Evolutionary conservation across 2,888 invertebrate species (phyloP).

Genomic region (Eledone cirrhosa): DNA sequence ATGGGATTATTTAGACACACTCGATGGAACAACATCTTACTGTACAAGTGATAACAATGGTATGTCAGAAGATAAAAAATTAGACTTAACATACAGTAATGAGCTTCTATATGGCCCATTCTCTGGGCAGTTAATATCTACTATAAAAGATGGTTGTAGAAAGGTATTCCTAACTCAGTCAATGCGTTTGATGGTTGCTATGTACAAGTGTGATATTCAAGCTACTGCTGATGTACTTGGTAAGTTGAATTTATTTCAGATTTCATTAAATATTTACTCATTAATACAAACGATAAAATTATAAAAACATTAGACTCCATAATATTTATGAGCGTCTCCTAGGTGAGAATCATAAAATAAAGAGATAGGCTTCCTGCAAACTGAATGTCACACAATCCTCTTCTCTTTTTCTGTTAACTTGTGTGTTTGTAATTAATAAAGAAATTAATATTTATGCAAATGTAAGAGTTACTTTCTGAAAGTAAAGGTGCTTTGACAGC

Average conservation of each 20-base stretch:
- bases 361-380: too few species aligned
- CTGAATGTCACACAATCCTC: too few species aligned
- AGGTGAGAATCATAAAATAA: too few species aligned
- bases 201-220: constrained; percentile 86
- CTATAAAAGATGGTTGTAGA: constrained; percentile 86
- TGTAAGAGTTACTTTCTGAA: too few species aligned
- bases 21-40: background rate
- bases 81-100: background rate
- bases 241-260: constrained; percentile 65
- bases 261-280: background rate
- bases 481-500: too few species aligned
- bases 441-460: too few species aligned
- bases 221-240: constrained; percentile 89
- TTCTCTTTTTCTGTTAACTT: too few species aligned
- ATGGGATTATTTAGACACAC: constrained; percentile 71
- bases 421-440: too few species aligned
- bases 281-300: background rate
- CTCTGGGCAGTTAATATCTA: constrained; percentile 89
- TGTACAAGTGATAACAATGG: constrained; percentile 11
- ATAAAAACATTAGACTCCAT: background rate
- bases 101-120: constrained; percentile 59
- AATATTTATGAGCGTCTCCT: too few species aligned
- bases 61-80: background rate
- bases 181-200: constrained; percentile 91
- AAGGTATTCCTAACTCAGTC: constrained; percentile 88